These are phyloP conservation scores for Pseudopodoces humilis DNA, from an alignment of 2,113 vertebrate genomes.

Conservation along the genomic window DNA sequence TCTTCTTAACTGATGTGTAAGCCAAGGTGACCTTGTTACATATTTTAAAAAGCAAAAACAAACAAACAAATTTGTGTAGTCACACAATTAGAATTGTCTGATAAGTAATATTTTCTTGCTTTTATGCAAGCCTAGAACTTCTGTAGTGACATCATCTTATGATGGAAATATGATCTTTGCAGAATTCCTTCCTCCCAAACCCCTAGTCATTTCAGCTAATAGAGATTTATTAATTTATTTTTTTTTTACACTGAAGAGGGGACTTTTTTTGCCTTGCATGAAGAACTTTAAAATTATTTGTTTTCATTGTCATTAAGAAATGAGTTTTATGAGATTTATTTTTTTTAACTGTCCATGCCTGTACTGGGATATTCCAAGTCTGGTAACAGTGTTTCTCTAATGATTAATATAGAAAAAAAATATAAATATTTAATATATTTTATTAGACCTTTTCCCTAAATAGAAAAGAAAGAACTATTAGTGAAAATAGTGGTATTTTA, in stretches of 20 bases:
- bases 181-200: not conserved
- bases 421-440: not conserved
- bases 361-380: slow-evolving; percentile 11
- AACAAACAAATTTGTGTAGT: too few species aligned
- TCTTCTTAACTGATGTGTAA: not conserved
- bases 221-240: not conserved
- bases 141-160: not conserved
- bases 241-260: not conserved
- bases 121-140: not conserved
- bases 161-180: not conserved
- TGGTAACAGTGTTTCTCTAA: not conserved
- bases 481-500: not conserved
- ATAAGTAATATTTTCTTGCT: not conserved
- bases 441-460: not conserved
- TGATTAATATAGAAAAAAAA: not conserved
- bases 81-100: not conserved
- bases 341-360: not conserved
- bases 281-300: slow-evolving; percentile 35
- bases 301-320: slow-evolving; percentile 43
- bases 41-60: not conserved
- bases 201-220: not conserved
- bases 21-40: not conserved
- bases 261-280: not conserved
- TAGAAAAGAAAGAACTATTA: not conserved
- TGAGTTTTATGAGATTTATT: not conserved